These are phyloP conservation scores for Melanotaenia maccullochi DNA, from an alignment of 2,797 vertebrate species.

Conservation along the genomic window DNA sequence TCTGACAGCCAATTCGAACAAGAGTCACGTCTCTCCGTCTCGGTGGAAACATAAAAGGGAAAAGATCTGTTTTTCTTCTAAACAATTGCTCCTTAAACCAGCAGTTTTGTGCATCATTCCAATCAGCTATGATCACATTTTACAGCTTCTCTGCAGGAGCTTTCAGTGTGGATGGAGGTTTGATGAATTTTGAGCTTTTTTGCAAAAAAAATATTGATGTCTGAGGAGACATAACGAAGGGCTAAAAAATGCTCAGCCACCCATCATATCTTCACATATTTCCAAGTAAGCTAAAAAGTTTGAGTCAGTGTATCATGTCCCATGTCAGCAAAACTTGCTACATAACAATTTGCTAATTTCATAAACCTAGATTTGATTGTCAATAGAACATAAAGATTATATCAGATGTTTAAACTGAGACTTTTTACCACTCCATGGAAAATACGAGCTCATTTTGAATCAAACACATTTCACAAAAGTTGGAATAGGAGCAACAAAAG, in stretches of 20 bases:
- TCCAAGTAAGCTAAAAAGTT: not conserved
- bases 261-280: not conserved
- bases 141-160: constrained; percentile 19
- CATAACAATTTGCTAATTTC: not conserved
- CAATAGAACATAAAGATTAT: not conserved
- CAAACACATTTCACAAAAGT: no score
- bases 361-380: not conserved
- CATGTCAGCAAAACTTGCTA: not conserved
- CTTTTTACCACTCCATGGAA: not conserved
- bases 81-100: constrained; percentile 32
- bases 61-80: constrained; percentile 22
- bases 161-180: not conserved
- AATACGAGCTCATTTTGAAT: no score
- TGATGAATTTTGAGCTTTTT: constrained; percentile 10
- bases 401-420: not conserved
- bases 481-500: no score
- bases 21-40: constrained; percentile 45
- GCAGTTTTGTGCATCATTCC: constrained; percentile 22
- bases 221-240: not conserved
- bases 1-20: constrained; percentile 43
- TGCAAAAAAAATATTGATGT: constrained; percentile 3
- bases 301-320: not conserved
- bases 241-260: not conserved
- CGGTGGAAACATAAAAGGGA: constrained; percentile 44
- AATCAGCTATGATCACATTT: constrained; percentile 36